Percentiles rank a stretch among this genome's conserved stretches.
Conservation (phyloP, 2,888 invertebrate genomes). For the Erebia aethiops region DNA sequence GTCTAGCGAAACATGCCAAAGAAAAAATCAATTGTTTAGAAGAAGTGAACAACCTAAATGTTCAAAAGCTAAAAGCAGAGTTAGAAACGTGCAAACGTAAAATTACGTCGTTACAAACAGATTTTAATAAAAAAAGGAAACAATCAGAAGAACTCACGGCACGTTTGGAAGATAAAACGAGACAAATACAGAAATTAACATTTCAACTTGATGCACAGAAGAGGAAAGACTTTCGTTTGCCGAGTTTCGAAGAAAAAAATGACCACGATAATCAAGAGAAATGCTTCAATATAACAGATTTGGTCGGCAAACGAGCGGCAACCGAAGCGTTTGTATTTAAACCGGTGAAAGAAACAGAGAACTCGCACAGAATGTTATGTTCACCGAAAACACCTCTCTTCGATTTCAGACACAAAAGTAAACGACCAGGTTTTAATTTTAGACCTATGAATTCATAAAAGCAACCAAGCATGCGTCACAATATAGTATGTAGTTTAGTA, state of each 20-base stretch:
- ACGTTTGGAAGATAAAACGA: slow-evolving; percentile 68
- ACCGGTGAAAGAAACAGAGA: slow-evolving; percentile 65
- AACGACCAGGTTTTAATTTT: slow-evolving; percentile 65
- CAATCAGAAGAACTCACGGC: slow-evolving; percentile 74
- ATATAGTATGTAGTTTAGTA: slow-evolving; percentile 16
- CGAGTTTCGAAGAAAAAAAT: slow-evolving; percentile 53
- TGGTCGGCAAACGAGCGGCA: slow-evolving; percentile 64
- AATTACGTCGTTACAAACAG: slow-evolving; percentile 67
- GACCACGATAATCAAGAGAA: slow-evolving; percentile 59
- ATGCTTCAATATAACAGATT: slow-evolving; percentile 72
- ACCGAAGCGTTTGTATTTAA: slow-evolving; percentile 70
- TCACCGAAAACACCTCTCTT: slow-evolving; percentile 75
- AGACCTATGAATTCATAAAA: slow-evolving; percentile 61
- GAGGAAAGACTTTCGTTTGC: slow-evolving; percentile 64
- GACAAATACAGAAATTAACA: slow-evolving; percentile 75
- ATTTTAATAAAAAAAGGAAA: slow-evolving; percentile 71
- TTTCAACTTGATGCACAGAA: slow-evolving; percentile 73
- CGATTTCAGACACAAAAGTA: slow-evolving; percentile 65
- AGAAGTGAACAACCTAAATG: slow-evolving; percentile 70
- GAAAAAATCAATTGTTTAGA: slow-evolving; percentile 76
- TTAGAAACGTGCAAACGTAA: slow-evolving; percentile 75
- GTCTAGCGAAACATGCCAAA: slow-evolving; percentile 70
- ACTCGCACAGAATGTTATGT: slow-evolving; percentile 54
- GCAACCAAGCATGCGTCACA: slow-evolving; percentile 5
- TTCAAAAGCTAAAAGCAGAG: slow-evolving; percentile 76